Conservation (phyloP, 2,888 invertebrate genomes). For the Morpho helenor region DNA sequence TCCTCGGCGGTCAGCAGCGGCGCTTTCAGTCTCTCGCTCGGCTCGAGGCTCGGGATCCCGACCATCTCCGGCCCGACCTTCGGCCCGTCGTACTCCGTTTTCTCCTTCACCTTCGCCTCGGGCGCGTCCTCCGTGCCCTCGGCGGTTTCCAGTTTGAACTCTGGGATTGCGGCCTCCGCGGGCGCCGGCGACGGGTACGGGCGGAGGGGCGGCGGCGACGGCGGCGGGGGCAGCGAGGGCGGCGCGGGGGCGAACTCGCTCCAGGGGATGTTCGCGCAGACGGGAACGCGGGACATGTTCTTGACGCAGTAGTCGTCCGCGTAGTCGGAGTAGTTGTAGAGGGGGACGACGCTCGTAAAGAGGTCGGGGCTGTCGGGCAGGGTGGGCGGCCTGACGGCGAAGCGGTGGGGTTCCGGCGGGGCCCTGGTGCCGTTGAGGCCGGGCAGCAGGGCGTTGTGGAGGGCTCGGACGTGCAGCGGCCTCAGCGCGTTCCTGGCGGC, state of each 20-base stretch:
- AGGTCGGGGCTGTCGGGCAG: conserved; percentile 49
- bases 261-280: conserved; percentile 56
- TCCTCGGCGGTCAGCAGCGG: conserved; percentile 49
- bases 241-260: conserved; percentile 62
- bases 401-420: conserved; percentile 53
- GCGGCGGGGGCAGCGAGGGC: conserved; percentile 54
- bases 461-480: conserved; percentile 72
- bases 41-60: conserved; percentile 42
- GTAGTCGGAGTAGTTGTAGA: conserved; percentile 71
- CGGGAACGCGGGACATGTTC: conserved; percentile 55
- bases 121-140: conserved; percentile 10
- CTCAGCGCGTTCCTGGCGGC: conserved; percentile 51
- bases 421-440: conserved; percentile 81
- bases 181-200: conserved; percentile 53
- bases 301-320: conserved; percentile 70
- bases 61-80: conserved; percentile 36
- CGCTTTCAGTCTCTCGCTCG: conserved; percentile 59
- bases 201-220: conserved; percentile 50
- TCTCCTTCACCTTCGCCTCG: conserved; percentile 26
- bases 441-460: conserved; percentile 75
- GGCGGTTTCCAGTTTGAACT: conserved; percentile 17
- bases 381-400: conserved; percentile 56
- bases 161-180: conserved; percentile 25
- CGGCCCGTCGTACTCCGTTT: conserved; percentile 18
- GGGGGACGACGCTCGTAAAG: conserved; percentile 63